These are phyloP conservation scores for Trachelus iudaicus DNA, from an alignment of 2,888 invertebrate species.

Conservation along the genomic window DNA sequence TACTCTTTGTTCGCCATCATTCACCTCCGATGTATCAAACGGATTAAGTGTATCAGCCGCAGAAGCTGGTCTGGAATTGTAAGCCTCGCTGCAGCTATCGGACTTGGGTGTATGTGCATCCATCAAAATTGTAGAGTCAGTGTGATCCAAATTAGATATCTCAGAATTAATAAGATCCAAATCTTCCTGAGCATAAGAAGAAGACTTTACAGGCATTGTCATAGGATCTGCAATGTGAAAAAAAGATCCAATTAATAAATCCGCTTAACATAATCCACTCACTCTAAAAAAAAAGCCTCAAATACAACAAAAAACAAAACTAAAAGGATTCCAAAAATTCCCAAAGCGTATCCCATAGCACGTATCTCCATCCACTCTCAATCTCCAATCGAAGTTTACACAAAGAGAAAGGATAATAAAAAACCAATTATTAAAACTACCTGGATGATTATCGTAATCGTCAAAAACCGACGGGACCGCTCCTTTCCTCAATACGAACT, in stretches of 20 bases:
- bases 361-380: background rate
- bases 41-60: conserved; percentile 40
- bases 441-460: conserved; percentile 57
- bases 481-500: conserved; percentile 77
- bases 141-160: conserved; percentile 41
- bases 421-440: conserved; percentile 26
- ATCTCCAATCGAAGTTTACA: background rate
- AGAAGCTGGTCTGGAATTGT: conserved; percentile 40
- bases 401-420: background rate
- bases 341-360: background rate
- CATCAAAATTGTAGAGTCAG: background rate
- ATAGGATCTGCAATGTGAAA: conserved; percentile 46
- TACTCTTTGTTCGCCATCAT: conserved; percentile 31
- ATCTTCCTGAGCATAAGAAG: conserved; percentile 54
- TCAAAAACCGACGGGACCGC: conserved; percentile 80
- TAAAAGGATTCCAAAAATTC: background rate
- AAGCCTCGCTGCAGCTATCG: conserved; percentile 37
- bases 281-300: background rate
- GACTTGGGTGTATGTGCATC: conserved; percentile 28
- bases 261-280: background rate
- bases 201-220: conserved; percentile 49
- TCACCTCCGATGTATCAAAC: conserved; percentile 27
- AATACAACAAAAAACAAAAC: background rate
- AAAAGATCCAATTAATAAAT: conserved; percentile 5
- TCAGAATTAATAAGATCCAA: conserved; percentile 53